Conservation (phyloP, 2,888 invertebrate species). For the Allophyes oxyacanthae region DNA sequence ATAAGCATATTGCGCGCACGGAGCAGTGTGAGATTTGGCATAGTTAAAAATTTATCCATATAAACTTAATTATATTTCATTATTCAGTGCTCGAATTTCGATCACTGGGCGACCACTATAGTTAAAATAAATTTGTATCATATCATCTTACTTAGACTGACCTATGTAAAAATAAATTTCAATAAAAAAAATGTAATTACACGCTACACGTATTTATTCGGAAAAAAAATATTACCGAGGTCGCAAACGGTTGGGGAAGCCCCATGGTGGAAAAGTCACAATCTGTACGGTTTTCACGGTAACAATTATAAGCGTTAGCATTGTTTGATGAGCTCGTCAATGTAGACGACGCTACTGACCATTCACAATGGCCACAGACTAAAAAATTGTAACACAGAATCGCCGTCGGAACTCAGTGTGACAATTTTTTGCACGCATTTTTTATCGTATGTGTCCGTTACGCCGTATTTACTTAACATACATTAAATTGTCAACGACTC, state of each 20-base stretch:
- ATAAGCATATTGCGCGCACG: no score
- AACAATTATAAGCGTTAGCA: conserved; percentile 74
- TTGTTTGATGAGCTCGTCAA: conserved; percentile 75
- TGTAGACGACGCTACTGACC: conserved; percentile 66
- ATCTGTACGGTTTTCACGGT: conserved; percentile 72
- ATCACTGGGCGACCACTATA: no score
- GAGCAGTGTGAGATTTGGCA: no score
- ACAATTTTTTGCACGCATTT: conserved; percentile 60
- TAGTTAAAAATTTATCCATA: no score
- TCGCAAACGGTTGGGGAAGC: conserved; percentile 72
- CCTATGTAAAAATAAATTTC: neutral
- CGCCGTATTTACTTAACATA: conserved; percentile 77
- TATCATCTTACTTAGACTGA: conserved; percentile 3
- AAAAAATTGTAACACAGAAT: conserved; percentile 61
- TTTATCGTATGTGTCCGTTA: conserved; percentile 64
- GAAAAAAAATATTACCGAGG: conserved; percentile 58
- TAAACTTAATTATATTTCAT: no score
- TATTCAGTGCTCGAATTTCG: no score
- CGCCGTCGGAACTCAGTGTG: conserved; percentile 53
- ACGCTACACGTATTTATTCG: conserved; percentile 51
- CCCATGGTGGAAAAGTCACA: conserved; percentile 72
- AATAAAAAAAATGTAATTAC: conserved; percentile 4
- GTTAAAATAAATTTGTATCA: conserved; percentile 18
- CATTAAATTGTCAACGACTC: conserved; percentile 84
- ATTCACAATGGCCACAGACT: conserved; percentile 69